Conservation (phyloP, 2,113 vertebrate species). For the Marcusenius ussheri region DNA sequence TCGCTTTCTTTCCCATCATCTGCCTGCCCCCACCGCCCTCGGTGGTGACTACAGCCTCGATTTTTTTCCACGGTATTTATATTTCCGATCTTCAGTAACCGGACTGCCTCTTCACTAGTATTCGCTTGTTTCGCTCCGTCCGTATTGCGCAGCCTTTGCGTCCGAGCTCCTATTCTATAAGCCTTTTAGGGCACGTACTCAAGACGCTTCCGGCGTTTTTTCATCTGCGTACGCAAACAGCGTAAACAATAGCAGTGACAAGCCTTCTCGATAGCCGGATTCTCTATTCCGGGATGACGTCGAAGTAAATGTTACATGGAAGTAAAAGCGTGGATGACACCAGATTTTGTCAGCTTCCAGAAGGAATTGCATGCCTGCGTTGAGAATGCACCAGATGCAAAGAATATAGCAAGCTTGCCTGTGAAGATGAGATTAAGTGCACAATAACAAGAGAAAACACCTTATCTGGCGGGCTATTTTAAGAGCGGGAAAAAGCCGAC, state of each 20-base stretch:
- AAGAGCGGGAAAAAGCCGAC: background rate
- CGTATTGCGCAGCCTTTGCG: constrained; percentile 22
- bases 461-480: background rate
- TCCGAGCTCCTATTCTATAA: background rate
- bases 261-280: background rate
- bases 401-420: background rate
- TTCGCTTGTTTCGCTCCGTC: background rate
- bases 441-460: background rate
- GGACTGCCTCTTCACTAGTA: background rate
- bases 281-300: constrained; percentile 14
- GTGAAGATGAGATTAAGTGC: background rate
- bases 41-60: background rate
- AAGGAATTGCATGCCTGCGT: background rate
- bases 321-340: background rate
- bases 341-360: background rate
- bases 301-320: background rate
- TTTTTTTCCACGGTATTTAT: background rate
- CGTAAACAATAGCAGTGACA: background rate
- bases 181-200: background rate
- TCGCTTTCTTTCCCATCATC: constrained; percentile 38
- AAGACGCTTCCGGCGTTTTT: too few relatives aligned
- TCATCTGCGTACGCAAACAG: background rate
- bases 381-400: background rate
- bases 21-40: constrained; percentile 7
- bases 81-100: background rate